Percentiles rank a stretch among this genome's conserved stretches.
These are phyloP conservation scores for Calliopum simillimum DNA, from an alignment of 2,888 invertebrate genomes.

Conservation along the genomic window DNA sequence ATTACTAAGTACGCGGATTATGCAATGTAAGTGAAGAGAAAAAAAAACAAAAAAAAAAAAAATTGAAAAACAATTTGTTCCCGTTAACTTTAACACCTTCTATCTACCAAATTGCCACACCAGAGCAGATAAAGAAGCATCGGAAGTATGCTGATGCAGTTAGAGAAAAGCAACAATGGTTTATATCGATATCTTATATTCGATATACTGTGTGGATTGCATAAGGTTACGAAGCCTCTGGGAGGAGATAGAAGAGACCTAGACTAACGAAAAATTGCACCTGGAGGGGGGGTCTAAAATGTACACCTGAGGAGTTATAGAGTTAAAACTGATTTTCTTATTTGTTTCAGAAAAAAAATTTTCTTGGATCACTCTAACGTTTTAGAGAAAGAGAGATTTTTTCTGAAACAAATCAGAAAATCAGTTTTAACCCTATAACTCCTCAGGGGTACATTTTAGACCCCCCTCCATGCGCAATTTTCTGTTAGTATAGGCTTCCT, in stretches of 20 bases:
- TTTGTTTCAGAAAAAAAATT: too few species aligned
- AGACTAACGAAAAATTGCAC: too few species aligned
- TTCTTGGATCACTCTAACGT: too few species aligned
- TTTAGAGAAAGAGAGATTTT: too few species aligned
- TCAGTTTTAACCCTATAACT: too few species aligned
- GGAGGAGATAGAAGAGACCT: neutral
- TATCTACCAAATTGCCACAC: slow-evolving; percentile 46
- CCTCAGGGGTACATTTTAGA: too few species aligned
- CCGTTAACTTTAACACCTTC: slow-evolving; percentile 38
- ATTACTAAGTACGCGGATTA: slow-evolving; percentile 23
- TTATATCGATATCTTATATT: slow-evolving; percentile 13
- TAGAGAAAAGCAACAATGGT: slow-evolving; percentile 34
- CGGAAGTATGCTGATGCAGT: neutral
- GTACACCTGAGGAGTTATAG: too few species aligned
- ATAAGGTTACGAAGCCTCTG: neutral
- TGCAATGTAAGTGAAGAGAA: slow-evolving; percentile 21
- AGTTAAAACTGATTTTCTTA: too few species aligned
- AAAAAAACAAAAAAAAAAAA: slow-evolving; percentile 22
- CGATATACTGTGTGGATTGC: slow-evolving; percentile 7
- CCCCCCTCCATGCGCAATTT: too few species aligned
- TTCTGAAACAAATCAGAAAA: too few species aligned
- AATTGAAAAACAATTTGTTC: slow-evolving; percentile 38
- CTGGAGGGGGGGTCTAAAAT: too few species aligned
- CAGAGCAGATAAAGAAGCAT: slow-evolving; percentile 10
- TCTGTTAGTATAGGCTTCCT: too few species aligned